Evolutionary conservation across 2,797 vertebrate species (phyloP), one percentile per base, ranked within the genome.

Genomic region (Lagocephalus sceleratus): DNA sequence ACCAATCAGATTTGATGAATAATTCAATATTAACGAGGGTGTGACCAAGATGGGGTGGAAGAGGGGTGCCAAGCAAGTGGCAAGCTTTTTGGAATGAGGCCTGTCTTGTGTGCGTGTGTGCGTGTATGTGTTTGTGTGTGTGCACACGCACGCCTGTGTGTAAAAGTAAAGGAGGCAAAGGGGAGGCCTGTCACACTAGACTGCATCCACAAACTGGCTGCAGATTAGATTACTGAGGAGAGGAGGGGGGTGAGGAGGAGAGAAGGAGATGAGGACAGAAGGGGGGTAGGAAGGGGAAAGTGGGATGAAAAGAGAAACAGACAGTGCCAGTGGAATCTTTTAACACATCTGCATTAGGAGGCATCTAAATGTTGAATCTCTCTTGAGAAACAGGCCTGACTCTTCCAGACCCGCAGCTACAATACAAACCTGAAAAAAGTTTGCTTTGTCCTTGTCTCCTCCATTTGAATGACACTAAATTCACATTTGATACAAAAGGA

Each of bases 11-110:
- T 75, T 76, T 84, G 80, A 90, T 90, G 84, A 88, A 90, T 91
- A 88, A 90, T 90, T 91, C 83, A 89, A 82, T 86, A 88, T 89
- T 88, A 89, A 88, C 86, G 84, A 85, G 87, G 84, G 85, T 86
- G 85, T 88, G 84, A 90, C 86, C 83, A 86, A 61, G 74, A 67
- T 55, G 17, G 58, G 43, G 51, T 20, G 41, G 40, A 44, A 59
- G n/a, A 54, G 20, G 35, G 5, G 12, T 84, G 75, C 82, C 78
- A 79, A 76, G 81, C 58, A 73, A 84, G 78, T 70, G 61, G 66
- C 32, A 19, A 19, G 78, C 68, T 79, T 87, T 86, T 87, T 85
- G 75, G 82, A 88, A 84, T 77, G 49, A 38, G 76, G 74, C 69
- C 73, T 73, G 64, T 51, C 76, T 58, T 61, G 55, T 54, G 53